Base-by-base conservation (phyloP, 2,113 vertebrate genomes). In the Myodes glareolus region DNA sequence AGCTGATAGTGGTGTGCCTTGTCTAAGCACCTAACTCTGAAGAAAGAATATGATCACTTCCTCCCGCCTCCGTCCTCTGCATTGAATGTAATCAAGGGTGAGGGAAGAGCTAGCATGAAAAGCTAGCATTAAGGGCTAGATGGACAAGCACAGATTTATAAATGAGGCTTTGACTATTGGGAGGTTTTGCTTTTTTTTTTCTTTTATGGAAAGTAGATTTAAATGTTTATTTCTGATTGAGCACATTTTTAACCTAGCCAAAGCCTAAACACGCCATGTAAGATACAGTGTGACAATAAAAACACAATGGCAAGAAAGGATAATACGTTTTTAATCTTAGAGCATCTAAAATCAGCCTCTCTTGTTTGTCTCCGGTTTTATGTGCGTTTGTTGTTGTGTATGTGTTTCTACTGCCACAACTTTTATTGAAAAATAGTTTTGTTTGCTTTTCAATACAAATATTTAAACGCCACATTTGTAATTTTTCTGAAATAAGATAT, bases 391-490 rank as follows among this genome's bases (percentile, higher is more conserved):
- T 63, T 63, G 81, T 10, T 45, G 39, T 42, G 36, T 27, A 50
- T 29, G 11, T 10, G 3, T 65, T 23, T 14, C n/a, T 86, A 5
- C 50, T 42, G 31, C 36, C 31, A 97, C 0, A 76, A 67, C 27
- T 82, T 29, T 45, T 85, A 50, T 82, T 95, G 21, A 88, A 94
- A 95, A 94, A 93, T 42, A 50, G 55, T 78, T 31, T 31, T 31
- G 58, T 84, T 80, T 91, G 63, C 89, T 73, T 88, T 50, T 94
- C 82, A 81, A 58, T 82, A 70, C 78, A 90, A 85, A 95, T 45
- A 36, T 65, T 90, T 90, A 94, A 96, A 93, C 25, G 70, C 67
- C 33, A 13, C 63, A 86, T 63, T 70, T 88, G 52, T 47, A 87
- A 95, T 90, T 78, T 90, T 82, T 91, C 70, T 61, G 73, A 89